Evolutionary conservation across 2,888 invertebrate species (phyloP), one percentile per base, ranked within the genome.

Genomic region (Pherbina coryleti): DNA sequence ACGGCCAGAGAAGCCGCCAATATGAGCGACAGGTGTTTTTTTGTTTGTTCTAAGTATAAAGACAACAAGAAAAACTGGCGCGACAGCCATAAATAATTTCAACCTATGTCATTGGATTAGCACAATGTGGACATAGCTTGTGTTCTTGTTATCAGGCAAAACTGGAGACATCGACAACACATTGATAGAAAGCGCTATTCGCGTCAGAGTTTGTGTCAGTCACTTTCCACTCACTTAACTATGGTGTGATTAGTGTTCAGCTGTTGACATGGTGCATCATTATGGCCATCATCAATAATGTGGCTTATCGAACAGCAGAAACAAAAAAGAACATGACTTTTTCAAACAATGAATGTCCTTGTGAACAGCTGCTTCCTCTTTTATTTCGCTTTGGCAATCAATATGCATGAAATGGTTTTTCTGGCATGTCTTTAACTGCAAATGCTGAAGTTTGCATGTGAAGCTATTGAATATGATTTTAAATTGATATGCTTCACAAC

Each of bases 221-320:
- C 8, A 22, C 55, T 22, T 53, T 22, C 8, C 19, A 55, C 8
- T 19, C 55, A 55, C 9, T 55, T 22, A 55, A 9, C 19, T 19
- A 22, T 55, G 2, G 22, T 19, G 3, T 55, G 19, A 19, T n/a
- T 19, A 19, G 55, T 55, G 55, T 55, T n/a, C 55, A 19, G 55
- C 55, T 19, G 19, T 55, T 19, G 5, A 19, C 5, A 55, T 19
- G 5, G 55, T 3, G 7, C 22, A 55, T 55, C 55, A 22, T 55
- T n/a, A 19, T 55, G 19, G 55, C n/a, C 55, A 55, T 55, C 55
- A 55, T 55, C 55, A 55, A 55, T 55, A 55, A 55, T 55, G 55
- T 19, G 55, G 55, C 19, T 55, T 55, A 55, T 55, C 55, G 9
- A 0, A 55, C 2, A 55, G 3, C 2, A 11, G 8, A 55, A 22